phyloP scores from a whole-genome alignment of 2,113 vertebrate genomes.

The Plestiodon gilberti region DNA sequence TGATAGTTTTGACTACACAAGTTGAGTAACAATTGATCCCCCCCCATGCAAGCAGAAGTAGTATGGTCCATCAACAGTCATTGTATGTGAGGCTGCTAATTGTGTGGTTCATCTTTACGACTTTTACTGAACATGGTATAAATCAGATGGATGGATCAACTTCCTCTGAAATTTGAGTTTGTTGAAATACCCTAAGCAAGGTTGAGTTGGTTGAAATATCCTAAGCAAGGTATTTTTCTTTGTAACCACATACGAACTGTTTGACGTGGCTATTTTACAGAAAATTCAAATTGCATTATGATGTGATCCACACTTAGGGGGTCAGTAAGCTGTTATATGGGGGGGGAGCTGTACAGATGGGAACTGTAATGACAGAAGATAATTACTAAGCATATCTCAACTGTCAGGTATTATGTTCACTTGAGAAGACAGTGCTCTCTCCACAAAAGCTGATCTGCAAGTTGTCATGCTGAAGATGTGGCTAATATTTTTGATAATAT shows the following conservation, averaged over 20 bases:
- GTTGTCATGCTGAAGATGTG: background rate
- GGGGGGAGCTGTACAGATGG: background rate
- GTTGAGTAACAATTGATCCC: background rate
- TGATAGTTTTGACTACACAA: background rate
- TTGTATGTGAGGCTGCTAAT: background rate
- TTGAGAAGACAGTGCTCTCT: background rate
- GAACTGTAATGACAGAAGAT: background rate
- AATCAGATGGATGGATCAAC: background rate
- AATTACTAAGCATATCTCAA: background rate
- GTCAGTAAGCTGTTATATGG: background rate
- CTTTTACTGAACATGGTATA: background rate
- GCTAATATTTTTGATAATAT: background rate
- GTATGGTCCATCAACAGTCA: background rate
- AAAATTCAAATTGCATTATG: no score
- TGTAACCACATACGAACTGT: no score
- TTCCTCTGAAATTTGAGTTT: no score
- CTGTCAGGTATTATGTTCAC: background rate
- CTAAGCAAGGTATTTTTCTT: background rate
- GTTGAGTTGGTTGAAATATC: no score
- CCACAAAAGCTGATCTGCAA: background rate
- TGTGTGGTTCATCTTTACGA: background rate
- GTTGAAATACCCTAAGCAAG: background rate
- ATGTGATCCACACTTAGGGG: background rate
- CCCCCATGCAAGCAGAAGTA: background rate
- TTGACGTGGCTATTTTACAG: no score